These are phyloP conservation scores for Aviceda subcristata DNA, from an alignment of 2,113 vertebrate genomes.

Conservation along the genomic window DNA sequence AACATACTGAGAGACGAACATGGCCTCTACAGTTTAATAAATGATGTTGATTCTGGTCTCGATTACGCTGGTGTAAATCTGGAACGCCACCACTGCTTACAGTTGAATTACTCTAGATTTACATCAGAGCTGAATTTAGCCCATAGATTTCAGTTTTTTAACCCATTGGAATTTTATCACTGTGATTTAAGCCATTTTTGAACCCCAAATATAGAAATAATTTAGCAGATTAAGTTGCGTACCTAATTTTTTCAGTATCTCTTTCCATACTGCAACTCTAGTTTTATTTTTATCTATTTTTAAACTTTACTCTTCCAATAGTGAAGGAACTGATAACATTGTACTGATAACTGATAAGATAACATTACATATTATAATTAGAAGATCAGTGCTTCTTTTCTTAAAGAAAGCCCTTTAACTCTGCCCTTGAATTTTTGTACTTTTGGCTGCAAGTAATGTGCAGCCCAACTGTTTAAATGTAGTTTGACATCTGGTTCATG, in stretches of 20 bases:
- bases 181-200: neutral
- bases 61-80: slow-evolving; percentile 44
- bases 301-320: neutral
- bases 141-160: neutral
- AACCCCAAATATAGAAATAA: neutral
- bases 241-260: neutral
- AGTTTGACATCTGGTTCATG: neutral
- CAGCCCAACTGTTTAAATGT: neutral
- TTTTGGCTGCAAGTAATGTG: neutral
- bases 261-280: neutral
- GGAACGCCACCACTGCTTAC: slow-evolving; percentile 2
- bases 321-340: neutral
- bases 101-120: slow-evolving; percentile 15
- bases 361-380: neutral
- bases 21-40: slow-evolving; percentile 52
- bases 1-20: slow-evolving; percentile 44
- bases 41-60: slow-evolving; percentile 53
- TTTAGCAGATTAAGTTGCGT: neutral
- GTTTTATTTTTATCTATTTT: neutral
- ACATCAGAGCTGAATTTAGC: neutral
- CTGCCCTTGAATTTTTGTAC: neutral
- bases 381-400: neutral
- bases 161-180: neutral
- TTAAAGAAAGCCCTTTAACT: neutral
- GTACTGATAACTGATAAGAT: neutral